Evolutionary conservation across 2,888 invertebrate genomes (phyloP), one percentile per base, ranked within the genome.

Genomic region (Andrena trimmerana): DNA sequence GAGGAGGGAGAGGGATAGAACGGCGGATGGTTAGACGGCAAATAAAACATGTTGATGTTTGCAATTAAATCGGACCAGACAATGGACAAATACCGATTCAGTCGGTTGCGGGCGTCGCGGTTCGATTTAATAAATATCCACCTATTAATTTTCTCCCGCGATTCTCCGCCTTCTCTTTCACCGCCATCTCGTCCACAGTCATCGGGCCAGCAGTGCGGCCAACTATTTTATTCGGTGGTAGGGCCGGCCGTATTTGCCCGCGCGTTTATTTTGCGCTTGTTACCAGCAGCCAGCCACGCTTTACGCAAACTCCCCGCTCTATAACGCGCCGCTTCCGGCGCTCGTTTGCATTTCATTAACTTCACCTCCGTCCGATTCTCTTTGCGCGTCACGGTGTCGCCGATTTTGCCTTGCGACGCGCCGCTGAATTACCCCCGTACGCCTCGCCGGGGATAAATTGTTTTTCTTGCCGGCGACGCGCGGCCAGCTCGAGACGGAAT

Each of bases 11-110:
- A 3, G 63, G 57, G 16, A 29, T 27, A n/a, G 27, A 7, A 73
- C 31, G 68, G 52, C 20, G 42, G 74, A 63, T 66, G 76, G 81
- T 83, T 82, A 86, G 88, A 89, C 88, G 87, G 84, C 86, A 89
- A 89, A 92, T 91, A 89, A 90, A 92, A 92, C 92, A 91, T 92
- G 93, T 93, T 93, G 92, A 91, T 92, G 91, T 91, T 93, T 91
- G 90, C 90, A 93, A 93, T 93, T 92, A 92, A 93, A 93, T 91
- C 88, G 90, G 57, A 78, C 88, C 92, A 92, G 92, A 92, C 93
- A 92, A 92, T 92, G 90, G 91, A 92, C 93, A 93, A 93, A 93
- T 90, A 93, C 86, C 89, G 91, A 91, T 91, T 90, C 90, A 89
- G 85, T 85, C 88, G 83, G 76, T 63, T 31, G 59, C 76, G 77